Percentiles rank a stretch among this genome's conserved stretches.
These are phyloP conservation scores for Erannis defoliaria DNA, from an alignment of 2,888 invertebrate species.

Conservation along the genomic window DNA sequence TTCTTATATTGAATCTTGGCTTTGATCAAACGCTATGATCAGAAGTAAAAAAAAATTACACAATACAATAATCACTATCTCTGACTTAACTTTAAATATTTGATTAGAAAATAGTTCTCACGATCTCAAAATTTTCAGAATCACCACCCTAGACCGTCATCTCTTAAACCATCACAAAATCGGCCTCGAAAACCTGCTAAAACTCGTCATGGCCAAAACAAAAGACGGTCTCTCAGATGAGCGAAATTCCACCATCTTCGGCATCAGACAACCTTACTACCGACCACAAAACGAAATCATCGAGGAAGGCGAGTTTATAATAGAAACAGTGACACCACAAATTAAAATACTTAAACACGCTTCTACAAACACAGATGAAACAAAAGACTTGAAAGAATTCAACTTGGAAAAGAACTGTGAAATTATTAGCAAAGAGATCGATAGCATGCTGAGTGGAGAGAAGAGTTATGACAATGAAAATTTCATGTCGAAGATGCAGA, in stretches of 20 bases:
- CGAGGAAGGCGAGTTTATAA: conserved; percentile 72
- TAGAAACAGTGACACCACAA: conserved; percentile 72
- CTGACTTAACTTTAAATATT: no score
- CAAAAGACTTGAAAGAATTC: conserved; percentile 1
- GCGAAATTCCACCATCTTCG: conserved; percentile 41
- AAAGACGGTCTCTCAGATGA: conserved; percentile 69
- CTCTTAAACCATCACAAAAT: conserved; percentile 77
- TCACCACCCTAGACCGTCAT: conserved; percentile 77
- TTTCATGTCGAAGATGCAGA: conserved; percentile 71
- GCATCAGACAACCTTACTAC: conserved; percentile 69
- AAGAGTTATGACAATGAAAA: conserved; percentile 58
- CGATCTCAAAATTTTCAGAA: conserved; percentile 55
- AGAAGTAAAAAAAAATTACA: no score
- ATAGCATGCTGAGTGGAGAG: conserved; percentile 61
- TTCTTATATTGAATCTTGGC: no score
- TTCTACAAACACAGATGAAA: conserved; percentile 66
- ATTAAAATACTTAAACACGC: conserved; percentile 74
- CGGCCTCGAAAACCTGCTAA: conserved; percentile 70
- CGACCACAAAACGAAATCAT: conserved; percentile 60
- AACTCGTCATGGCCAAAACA: conserved; percentile 78
- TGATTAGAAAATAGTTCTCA: not conserved
- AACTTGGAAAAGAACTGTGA: conserved; percentile 59
- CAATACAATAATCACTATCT: no score
- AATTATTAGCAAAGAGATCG: conserved; percentile 61
- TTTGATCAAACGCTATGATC: no score